Evolutionary conservation across 2,113 vertebrate genomes (phyloP), one percentile per base, ranked within the genome.

Genomic region (Myotis lucifugus): DNA sequence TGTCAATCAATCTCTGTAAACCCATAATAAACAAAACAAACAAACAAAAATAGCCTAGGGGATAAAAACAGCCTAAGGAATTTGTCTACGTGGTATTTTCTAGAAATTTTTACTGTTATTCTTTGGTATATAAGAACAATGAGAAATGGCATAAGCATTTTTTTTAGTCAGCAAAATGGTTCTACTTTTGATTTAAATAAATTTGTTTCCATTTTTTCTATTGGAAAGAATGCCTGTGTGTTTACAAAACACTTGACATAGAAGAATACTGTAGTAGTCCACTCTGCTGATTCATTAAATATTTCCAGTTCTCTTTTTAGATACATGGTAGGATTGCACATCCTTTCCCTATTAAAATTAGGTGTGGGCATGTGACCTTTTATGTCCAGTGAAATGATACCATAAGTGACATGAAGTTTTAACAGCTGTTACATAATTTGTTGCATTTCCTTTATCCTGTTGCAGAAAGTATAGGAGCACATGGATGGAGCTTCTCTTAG

Each of bases 101-200:
- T 86, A 76, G 18, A 18, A 90, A 27, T 61, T 50, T 91, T 89
- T 59, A 82, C 5, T 29, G 6, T 92, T 88, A 52, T n/a, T 85
- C 50, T 95, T 94, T 93, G 11, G 18, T 23, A n/a, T 83, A 37
- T 6, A 88, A 84, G 37, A 85, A 76, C 73, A 96, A 81, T 14
- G 83, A 29, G 46, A 76, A 86, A 76, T 79, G 84, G 56, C 27
- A 48, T 52, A 64, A 48, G 2, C 29, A 27, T 78, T 81, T 87
- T 93, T 27, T 61, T 61, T 0, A 0, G 13, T 81, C 56, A 76
- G 23, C 64, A 78, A 93, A 94, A 79, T 66, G 25, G 52, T 69
- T 76, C 52, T 94, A 89, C 74, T 97, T 96, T 52, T 86, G 48
- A 1, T 69, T 86, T 69, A 88, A 37, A 64, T 94, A 89, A 94